Evolutionary conservation across 2,888 invertebrate species (phyloP), one percentile per base, ranked within the genome.

Genomic region (Lasioglossum lativentre): DNA sequence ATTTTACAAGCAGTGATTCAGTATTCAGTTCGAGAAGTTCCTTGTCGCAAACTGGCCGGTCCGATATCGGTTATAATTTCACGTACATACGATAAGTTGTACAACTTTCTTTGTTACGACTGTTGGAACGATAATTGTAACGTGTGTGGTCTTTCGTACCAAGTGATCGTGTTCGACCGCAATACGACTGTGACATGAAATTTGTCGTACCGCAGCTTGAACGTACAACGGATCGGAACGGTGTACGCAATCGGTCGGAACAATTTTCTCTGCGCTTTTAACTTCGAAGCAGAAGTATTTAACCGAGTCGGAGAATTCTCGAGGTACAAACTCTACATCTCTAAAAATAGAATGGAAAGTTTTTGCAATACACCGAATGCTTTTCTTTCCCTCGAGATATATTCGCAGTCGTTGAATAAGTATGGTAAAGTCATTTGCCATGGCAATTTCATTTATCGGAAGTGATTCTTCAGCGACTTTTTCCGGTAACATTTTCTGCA

Each of bases 161-260:
- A 56, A n/a, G n/a, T 12, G 56, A 12, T 12, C 56, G 56, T 27
- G 56, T 12, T 12, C 23, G 56, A 56, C 56, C 56, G 56, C n/a
- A 56, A 56, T 27, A 56, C 56, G n/a, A n/a, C n/a, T 27, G 59
- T 59, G 27, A 59, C 59, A 59, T 59, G 59, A 59, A 59, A 59
- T 59, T 59, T 59, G 59, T 59, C 59, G 59, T 27, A 59, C 27
- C 59, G 27, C 5, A 12, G 56, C 3, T 56, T 27, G 27, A 27
- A 14, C 59, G 59, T 59, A 59, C 59, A 59, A 59, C 27, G 59
- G 27, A 59, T 59, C 4, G 27, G 12, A 27, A 14, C 59, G 34
- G 1, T 59, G 27, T 59, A 59, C 14, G 14, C 59, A 2, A 59
- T 27, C 59, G 8, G 59, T 27, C 12, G 59, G 59, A 59, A 27